These are phyloP conservation scores for Contarinia nasturtii DNA, from an alignment of 1,140 invertebrate genomes.

Conservation along the genomic window DNA sequence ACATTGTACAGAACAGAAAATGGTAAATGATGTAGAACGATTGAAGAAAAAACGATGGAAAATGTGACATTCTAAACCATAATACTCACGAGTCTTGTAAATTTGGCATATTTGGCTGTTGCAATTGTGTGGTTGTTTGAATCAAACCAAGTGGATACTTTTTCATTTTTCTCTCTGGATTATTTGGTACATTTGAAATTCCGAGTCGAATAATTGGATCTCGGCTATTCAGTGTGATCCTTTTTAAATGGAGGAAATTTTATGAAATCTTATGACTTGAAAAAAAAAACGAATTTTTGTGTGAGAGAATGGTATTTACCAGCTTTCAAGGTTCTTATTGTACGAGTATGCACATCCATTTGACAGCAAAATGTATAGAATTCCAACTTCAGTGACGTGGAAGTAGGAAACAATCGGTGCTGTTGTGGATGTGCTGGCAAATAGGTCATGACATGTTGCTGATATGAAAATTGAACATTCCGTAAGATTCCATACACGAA, in stretches of 20 bases:
- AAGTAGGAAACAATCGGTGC: slow-evolving; percentile 10
- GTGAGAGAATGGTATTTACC: slow-evolving; percentile 3
- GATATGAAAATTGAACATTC: slow-evolving; percentile 8
- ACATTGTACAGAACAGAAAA: too few relatives aligned
- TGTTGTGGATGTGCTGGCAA: slow-evolving; percentile 8
- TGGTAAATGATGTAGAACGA: too few relatives aligned
- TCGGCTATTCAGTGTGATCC: slow-evolving; percentile 17
- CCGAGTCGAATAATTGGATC: slow-evolving; percentile 20
- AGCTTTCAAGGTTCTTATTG: slow-evolving; percentile 14
- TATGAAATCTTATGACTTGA: background rate
- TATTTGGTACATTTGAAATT: slow-evolving; percentile 15
- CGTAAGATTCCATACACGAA: slow-evolving; percentile 18
- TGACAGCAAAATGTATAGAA: slow-evolving; percentile 16
- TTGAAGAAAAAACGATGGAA: background rate
- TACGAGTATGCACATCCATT: slow-evolving; percentile 20
- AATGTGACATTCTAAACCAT: background rate
- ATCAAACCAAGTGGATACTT: slow-evolving; percentile 17
- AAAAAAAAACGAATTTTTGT: background rate
- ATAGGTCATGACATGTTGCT: slow-evolving; percentile 13
- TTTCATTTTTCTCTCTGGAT: slow-evolving; percentile 13
- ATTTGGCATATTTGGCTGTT: background rate
- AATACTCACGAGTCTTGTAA: too few relatives aligned
- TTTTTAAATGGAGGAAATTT: background rate
- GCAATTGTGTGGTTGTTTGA: slow-evolving; percentile 14
- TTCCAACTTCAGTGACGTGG: slow-evolving; percentile 17